Conservation (phyloP, 2,797 vertebrate genomes). For the Cryptoblepharus egeriae region DNA sequence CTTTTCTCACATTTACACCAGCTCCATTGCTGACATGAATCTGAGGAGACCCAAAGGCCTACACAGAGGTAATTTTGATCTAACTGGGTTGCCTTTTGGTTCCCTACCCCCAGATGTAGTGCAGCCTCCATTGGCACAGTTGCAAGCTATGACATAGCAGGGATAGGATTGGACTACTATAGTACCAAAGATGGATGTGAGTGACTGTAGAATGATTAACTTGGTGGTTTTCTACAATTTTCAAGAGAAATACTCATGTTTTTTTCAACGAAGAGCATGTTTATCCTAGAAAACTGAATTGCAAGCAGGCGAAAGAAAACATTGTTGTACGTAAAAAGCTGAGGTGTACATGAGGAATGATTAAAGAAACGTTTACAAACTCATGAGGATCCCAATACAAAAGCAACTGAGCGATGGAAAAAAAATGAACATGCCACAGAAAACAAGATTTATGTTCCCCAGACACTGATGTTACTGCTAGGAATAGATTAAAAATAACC, state of each 20-base stretch:
- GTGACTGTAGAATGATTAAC: conserved; percentile 33
- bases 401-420: background rate
- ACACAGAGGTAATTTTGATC: no score
- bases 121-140: no score
- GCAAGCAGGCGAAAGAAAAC: background rate
- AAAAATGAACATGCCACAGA: background rate
- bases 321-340: conserved; percentile 12
- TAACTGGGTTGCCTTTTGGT: no score
- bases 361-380: conserved; percentile 21
- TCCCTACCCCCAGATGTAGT: no score
- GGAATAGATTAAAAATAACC: background rate
- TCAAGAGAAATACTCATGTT: no score
- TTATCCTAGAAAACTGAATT: background rate
- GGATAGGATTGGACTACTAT: background rate
- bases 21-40: no score
- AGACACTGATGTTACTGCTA: conserved; percentile 4
- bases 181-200: conserved; percentile 8
- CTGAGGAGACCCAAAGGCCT: no score
- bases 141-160: no score
- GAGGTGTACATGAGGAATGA: background rate
- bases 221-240: conserved; percentile 19
- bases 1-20: no score
- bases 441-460: background rate
- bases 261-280: conserved; percentile 3
- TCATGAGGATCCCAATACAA: conserved; percentile 21